Conservation (phyloP, 2,888 invertebrate genomes). For the Petrolisthes cinctipes region DNA sequence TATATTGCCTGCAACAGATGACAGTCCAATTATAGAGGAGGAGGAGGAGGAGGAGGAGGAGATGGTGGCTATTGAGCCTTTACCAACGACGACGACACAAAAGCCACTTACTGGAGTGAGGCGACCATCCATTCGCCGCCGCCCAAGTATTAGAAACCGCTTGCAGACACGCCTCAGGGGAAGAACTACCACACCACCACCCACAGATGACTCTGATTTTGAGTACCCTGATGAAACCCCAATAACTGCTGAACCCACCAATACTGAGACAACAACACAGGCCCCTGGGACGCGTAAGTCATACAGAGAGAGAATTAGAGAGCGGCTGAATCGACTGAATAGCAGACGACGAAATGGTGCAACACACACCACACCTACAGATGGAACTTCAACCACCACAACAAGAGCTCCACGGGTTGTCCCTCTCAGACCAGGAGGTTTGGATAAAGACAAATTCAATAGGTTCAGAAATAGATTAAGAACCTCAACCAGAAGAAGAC, state of each 20-base stretch:
- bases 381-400: neutral
- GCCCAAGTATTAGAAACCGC: constrained; percentile 44
- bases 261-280: constrained; percentile 4
- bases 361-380: constrained; percentile 6
- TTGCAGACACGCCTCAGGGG: constrained; percentile 21
- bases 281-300: constrained; percentile 30
- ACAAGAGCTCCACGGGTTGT: constrained; percentile 11
- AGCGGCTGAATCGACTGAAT: constrained; percentile 35
- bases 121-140: constrained; percentile 17
- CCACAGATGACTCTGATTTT: constrained; percentile 3
- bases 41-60: neutral
- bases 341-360: neutral
- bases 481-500: constrained; percentile 1
- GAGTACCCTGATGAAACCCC: constrained; percentile 17
- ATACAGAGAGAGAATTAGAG: constrained; percentile 35
- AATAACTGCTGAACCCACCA: neutral
- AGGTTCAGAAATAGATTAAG: constrained; percentile 35
- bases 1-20: neutral
- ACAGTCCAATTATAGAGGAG: neutral
- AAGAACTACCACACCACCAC: constrained; percentile 25
- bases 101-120: neutral
- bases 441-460: constrained; percentile 19
- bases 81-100: neutral
- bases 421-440: neutral
- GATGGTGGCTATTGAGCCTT: neutral